These are phyloP conservation scores for Pseudonaja textilis DNA, from an alignment of 2,113 vertebrate genomes.

Conservation along the genomic window DNA sequence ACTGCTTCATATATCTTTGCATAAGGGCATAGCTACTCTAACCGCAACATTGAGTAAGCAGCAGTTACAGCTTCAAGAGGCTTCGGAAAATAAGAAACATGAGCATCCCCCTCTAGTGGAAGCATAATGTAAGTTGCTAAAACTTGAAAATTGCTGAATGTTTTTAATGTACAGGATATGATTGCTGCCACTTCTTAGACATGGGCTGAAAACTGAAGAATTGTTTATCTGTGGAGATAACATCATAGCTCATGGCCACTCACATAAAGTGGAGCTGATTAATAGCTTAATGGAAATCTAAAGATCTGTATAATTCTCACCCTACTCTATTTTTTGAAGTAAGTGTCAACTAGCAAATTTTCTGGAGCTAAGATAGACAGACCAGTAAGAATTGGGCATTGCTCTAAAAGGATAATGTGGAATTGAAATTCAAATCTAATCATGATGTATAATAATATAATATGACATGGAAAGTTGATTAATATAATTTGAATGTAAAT, in stretches of 20 bases:
- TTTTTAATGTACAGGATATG: not conserved
- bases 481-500: too few relatives aligned
- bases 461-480: too few relatives aligned
- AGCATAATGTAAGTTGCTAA: not conserved
- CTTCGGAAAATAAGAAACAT: not conserved
- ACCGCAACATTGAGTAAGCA: not conserved
- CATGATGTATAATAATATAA: too few relatives aligned
- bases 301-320: not conserved
- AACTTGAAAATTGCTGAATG: not conserved
- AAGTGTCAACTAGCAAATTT: not conserved
- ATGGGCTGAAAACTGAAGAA: not conserved
- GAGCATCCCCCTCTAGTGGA: conserved; percentile 16
- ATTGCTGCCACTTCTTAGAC: not conserved
- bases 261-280: not conserved
- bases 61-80: not conserved
- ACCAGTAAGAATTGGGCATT: not conserved
- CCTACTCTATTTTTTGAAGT: not conserved
- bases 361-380: not conserved
- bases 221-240: not conserved
- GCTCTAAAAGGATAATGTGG: too few relatives aligned
- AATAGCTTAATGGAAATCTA: not conserved
- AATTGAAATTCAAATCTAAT: too few relatives aligned
- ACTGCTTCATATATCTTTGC: not conserved
- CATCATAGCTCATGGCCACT: not conserved
- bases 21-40: not conserved